Evolutionary conservation across 1,140 invertebrate genomes (phyloP).

Genomic region (Anoplolepis gracilipes): DNA sequence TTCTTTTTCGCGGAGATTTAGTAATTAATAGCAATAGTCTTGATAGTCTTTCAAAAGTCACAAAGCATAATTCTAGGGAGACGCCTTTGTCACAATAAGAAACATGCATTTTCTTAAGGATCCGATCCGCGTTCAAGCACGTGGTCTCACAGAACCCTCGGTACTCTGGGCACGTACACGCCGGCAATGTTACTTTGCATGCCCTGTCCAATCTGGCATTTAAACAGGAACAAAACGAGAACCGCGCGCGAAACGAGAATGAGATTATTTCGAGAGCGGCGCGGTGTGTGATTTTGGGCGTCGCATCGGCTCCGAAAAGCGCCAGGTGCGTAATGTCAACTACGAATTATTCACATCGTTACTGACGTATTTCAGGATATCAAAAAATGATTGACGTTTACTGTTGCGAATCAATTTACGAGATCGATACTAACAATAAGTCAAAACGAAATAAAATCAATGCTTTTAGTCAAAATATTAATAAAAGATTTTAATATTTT

Average conservation of each 20-base stretch:
- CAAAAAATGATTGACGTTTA: conserved; percentile 33
- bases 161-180: conserved; percentile 61
- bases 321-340: conserved; percentile 40
- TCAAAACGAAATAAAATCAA: background rate
- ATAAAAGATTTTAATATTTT: background rate
- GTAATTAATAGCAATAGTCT: conserved; percentile 16
- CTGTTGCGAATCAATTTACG: conserved; percentile 17
- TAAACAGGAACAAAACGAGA: conserved; percentile 76
- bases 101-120: conserved; percentile 60
- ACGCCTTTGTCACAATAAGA: conserved; percentile 59
- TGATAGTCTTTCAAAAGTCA: conserved; percentile 43
- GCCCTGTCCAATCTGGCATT: conserved; percentile 67
- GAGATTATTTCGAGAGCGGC: conserved; percentile 76
- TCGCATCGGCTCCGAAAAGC: conserved; percentile 39
- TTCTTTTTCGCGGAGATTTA: background rate
- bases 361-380: conserved; percentile 10
- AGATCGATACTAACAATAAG: conserved; percentile 8
- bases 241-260: conserved; percentile 73
- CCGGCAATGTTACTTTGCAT: conserved; percentile 74
- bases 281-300: conserved; percentile 52
- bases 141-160: conserved; percentile 41
- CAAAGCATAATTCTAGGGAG: conserved; percentile 66
- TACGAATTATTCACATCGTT: conserved; percentile 16
- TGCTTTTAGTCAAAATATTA: background rate
- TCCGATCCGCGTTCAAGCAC: background rate